phyloP scores from a whole-genome alignment of 2,888 invertebrate genomes.

The Eristalis intricaria region DNA sequence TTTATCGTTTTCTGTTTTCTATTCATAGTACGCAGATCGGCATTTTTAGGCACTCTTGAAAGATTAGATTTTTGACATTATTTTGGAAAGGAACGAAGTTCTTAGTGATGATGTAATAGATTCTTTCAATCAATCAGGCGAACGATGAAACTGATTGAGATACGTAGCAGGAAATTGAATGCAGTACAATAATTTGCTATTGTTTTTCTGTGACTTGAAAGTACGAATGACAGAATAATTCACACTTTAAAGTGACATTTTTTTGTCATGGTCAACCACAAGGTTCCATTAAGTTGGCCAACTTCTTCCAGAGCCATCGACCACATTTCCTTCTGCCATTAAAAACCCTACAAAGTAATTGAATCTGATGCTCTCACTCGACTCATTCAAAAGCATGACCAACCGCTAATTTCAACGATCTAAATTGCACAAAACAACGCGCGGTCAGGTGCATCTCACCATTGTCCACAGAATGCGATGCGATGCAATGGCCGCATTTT shows the following conservation, averaged over 20 bases:
- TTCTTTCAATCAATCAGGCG: neutral
- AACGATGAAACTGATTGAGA: no score
- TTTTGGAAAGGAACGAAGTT: conserved; percentile 11
- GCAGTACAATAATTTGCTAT: no score
- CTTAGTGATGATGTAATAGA: conserved; percentile 27
- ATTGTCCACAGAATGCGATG: conserved; percentile 35
- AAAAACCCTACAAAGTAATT: conserved; percentile 54
- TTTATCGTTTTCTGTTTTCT: neutral
- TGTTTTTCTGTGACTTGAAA: no score
- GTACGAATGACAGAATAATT: no score
- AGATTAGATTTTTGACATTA: conserved; percentile 5
- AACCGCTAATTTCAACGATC: conserved; percentile 55
- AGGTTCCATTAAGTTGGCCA: conserved; percentile 14
- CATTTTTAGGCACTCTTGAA: conserved; percentile 34
- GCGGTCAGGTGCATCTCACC: conserved; percentile 59
- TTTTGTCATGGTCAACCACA: conserved; percentile 7
- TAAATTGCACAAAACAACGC: conserved; percentile 55
- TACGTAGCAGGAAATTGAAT: neutral
- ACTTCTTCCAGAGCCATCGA: neutral
- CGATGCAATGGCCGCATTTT: neutral
- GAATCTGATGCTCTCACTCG: conserved; percentile 31
- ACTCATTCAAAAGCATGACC: conserved; percentile 47
- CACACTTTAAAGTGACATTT: no score
- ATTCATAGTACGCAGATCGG: neutral
- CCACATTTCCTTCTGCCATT: conserved; percentile 42